Percentiles rank a stretch among this genome's conserved stretches.
These are phyloP conservation scores for Bothrops jararaca DNA, from an alignment of 2,113 vertebrate species.

Conservation along the genomic window DNA sequence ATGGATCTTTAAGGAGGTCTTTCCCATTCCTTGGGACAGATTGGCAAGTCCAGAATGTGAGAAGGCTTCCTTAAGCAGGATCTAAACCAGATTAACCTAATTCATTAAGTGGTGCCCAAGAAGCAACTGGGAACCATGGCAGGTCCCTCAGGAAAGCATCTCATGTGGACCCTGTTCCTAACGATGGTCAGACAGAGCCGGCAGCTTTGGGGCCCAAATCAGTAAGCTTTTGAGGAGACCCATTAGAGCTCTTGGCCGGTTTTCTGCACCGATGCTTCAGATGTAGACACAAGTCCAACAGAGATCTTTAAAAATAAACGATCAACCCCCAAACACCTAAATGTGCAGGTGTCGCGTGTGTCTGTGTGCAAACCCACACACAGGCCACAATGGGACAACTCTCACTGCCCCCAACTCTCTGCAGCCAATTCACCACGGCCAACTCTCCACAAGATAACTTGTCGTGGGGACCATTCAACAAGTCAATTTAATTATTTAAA, in stretches of 20 bases:
- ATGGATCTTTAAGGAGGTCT: background rate
- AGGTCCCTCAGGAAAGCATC: background rate
- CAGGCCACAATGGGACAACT: too few species aligned
- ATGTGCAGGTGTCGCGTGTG: background rate
- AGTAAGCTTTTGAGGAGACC: background rate
- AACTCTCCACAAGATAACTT: rapidly evolving
- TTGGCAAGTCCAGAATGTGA: background rate
- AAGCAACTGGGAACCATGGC: background rate
- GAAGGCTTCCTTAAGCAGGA: background rate
- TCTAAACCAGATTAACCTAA: background rate
- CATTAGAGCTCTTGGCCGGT: background rate
- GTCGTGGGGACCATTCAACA: too few species aligned
- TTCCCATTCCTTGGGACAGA: background rate
- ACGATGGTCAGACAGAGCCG: background rate
- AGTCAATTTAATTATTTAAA: too few species aligned
- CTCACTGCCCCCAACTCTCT: too few species aligned
- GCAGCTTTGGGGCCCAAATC: background rate
- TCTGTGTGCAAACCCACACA: background rate
- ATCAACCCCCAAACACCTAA: background rate
- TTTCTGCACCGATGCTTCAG: background rate
- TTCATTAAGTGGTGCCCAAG: background rate
- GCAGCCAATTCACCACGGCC: too few species aligned
- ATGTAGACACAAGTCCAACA: background rate
- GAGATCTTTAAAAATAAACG: background rate
- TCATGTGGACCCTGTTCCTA: background rate